Conservation (phyloP, 2,888 invertebrate genomes). For the Pogonocherus hispidulus region DNA sequence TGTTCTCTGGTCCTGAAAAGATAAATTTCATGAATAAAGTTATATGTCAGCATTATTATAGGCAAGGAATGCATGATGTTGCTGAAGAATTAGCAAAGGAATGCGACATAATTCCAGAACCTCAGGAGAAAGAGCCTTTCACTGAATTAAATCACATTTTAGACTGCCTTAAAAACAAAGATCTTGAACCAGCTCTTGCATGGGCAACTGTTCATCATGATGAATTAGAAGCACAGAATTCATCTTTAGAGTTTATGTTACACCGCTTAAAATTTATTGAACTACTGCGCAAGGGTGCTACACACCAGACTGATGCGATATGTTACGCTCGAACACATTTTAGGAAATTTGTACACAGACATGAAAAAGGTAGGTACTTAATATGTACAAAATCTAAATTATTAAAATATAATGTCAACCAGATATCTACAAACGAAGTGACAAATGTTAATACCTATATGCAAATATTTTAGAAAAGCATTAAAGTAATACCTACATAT, state of each 20-base stretch:
- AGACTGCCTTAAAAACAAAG: slow-evolving; percentile 84
- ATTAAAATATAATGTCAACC: too few species aligned
- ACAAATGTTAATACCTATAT: too few species aligned
- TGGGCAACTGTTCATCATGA: slow-evolving; percentile 88
- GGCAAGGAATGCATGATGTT: slow-evolving; percentile 94
- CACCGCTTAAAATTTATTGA: slow-evolving; percentile 87
- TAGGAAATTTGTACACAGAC: slow-evolving; percentile 82
- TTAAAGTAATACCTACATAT: too few species aligned
- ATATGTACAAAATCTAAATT: too few species aligned
- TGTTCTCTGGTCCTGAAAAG: slow-evolving; percentile 81
- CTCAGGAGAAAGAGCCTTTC: slow-evolving; percentile 81
- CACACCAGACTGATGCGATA: slow-evolving; percentile 86
- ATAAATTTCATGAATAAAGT: slow-evolving; percentile 85
- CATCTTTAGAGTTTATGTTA: slow-evolving; percentile 84
- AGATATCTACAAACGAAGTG: too few species aligned
- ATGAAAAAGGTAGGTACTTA: slow-evolving; percentile 78
- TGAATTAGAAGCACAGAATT: slow-evolving; percentile 78
- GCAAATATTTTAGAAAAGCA: neutral
- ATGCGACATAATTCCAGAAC: slow-evolving; percentile 76
- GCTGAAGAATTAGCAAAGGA: slow-evolving; percentile 87
- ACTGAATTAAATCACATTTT: slow-evolving; percentile 90
- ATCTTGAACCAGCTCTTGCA: slow-evolving; percentile 86
- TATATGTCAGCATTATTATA: slow-evolving; percentile 85
- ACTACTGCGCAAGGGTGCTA: slow-evolving; percentile 75
- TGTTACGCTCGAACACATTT: slow-evolving; percentile 89